phyloP scores from a whole-genome alignment of 2,888 invertebrate species.

The Meteorus colon region DNA sequence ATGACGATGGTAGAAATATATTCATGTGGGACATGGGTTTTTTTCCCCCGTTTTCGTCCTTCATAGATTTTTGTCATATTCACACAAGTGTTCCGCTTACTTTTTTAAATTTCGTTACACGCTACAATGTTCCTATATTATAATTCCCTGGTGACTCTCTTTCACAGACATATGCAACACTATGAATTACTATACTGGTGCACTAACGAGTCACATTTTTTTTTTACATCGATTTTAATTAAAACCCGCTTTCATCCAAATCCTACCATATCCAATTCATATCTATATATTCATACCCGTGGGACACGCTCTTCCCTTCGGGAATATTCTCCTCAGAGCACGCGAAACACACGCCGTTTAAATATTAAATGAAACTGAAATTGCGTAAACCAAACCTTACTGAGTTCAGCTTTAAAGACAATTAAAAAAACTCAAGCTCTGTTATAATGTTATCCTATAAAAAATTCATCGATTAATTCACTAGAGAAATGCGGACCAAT shows the following conservation, averaged over 20 bases:
- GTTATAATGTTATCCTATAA: not conserved
- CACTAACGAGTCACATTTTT: slow-evolving; percentile 25
- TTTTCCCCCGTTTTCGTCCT: not conserved
- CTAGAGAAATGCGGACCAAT: not conserved
- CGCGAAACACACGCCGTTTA: not conserved
- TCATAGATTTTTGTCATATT: slow-evolving; percentile 9
- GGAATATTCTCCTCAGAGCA: not conserved
- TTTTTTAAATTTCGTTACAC: slow-evolving; percentile 26
- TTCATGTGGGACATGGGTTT: slow-evolving; percentile 12
- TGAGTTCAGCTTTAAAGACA: not conserved
- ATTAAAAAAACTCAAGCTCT: not conserved
- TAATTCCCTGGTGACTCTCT: slow-evolving; percentile 15
- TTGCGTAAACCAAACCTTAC: not conserved
- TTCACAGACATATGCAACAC: not conserved
- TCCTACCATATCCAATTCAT: not conserved
- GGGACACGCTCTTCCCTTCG: not conserved
- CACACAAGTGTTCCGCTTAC: slow-evolving; percentile 16
- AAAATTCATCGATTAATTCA: slow-evolving; percentile 12
- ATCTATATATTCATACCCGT: not conserved
- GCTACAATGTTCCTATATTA: slow-evolving; percentile 15
- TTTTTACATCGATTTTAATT: slow-evolving; percentile 18
- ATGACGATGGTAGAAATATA: slow-evolving; percentile 34
- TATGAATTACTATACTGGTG: slow-evolving; percentile 2
- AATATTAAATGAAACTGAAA: slow-evolving; percentile 1
- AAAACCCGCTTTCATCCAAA: not conserved